Evolutionary conservation across 2,113 vertebrate genomes (phyloP), one percentile per base, ranked within the genome.

Genomic region (Ceyx melanurus): DNA sequence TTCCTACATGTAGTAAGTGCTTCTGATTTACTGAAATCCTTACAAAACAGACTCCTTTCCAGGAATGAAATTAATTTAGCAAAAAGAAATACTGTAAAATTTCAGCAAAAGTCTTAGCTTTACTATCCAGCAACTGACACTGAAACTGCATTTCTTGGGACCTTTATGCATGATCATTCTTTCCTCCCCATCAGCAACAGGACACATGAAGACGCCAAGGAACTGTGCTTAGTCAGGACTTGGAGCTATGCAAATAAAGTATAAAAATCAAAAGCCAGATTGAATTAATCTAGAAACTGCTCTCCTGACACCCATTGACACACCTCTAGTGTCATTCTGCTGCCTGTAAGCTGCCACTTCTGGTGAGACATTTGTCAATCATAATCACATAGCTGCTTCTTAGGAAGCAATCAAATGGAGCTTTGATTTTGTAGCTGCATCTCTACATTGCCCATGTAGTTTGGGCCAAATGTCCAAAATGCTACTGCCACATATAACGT

Each of bases 21-120:
- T 88, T 43, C 66, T n/a, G 46, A 94, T 85, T 71, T 10, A 86
- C 73, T 64, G 35, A 93, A 95, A 92, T 83, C 50, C 60, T 89
- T 29, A 84, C 10, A 56, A 64, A 87, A 66, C 20, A 70, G 65
- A 37, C 66, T 89, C 64, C 23, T 87, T 82, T 35, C 50, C 71
- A 81, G 73, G 75, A 88, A 71, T 28, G n/a, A 73, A 76, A 90
- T 88, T 56, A 65, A 66, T 51, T 87, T 81, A 85, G 67, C 1
- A 8, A 89, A 71, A 18, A 64, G 37, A 89, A 89, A 88, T 37
- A 33, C 26, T 76, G 56, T 9, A 57, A 31, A 73, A 89, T 77
- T 58, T 77, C 61, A 86, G 73, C 22, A 66, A 79, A 93, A 74
- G 33, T 25, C 60, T 66, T 54, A 43, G 57, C 58, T 93, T 86